Base-by-base conservation (phyloP, 64 coral and sea anemone genomes). In the Pocillopora verrucosa region DNA sequence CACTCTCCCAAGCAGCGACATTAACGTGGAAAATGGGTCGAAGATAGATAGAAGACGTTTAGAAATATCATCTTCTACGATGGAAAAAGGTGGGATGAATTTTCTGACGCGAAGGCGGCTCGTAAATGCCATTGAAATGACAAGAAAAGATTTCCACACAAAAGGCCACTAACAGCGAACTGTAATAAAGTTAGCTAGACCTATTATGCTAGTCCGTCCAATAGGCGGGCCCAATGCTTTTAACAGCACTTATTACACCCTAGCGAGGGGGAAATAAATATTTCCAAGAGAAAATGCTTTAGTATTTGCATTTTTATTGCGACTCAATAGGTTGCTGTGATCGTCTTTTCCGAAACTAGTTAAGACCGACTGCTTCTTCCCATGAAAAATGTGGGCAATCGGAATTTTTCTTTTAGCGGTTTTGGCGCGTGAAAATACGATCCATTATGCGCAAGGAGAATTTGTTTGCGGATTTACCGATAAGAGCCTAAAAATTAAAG, bases 291-390 rank as follows among this genome's bases (percentile, higher is more conserved):
- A 83, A 76, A 87, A 72, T 76, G 73, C 74, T 87, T 92, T 56
- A 76, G 84, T 87, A 92, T 92, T 92, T 92, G 90, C 90, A 92
- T 88, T 88, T 88, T 75, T 78, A 88, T 87, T 56, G 74, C 74
- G 86, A 34, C 80, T 22, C 67, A 92, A 92, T 76, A 74, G 70
- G 60, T 75, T 14, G 10, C 13, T 56, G 80, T 41, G 61, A 19
- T 13, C 61, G 80, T 19, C 45, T 83, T 67, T 37, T 59, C 64
- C 12, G 10, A 85, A 85, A 85, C 20, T 12, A n/a, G 65, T 70
- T 25, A 85, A 85, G 37, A 65, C 34, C 30, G n/a, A 79, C 22
- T 13, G 34, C 73, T 56, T 57, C 22, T 14, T 26, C 51, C 61
- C n/a, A 61, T 36, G 14, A 72, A 61, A n/a, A 22, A 65, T 77